Conservation (phyloP, 2,888 invertebrate genomes). For the Mechanitis mazaeus region DNA sequence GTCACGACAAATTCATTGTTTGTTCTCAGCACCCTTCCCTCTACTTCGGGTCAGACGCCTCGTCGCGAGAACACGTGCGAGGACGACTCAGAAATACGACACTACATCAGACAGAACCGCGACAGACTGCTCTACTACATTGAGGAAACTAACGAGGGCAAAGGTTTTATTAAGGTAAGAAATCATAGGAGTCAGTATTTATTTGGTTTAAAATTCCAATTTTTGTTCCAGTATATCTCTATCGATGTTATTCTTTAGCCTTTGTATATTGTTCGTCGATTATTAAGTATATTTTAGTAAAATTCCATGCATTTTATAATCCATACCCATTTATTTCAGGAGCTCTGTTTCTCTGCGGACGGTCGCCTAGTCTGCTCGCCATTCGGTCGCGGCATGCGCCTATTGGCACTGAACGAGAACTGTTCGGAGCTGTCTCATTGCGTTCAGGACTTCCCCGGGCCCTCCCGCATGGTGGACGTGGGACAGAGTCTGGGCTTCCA, state of each 20-base stretch:
- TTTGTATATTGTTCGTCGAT: no score
- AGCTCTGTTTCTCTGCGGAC: slow-evolving; percentile 92
- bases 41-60: slow-evolving; percentile 54
- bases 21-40: slow-evolving; percentile 41
- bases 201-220: no score
- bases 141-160: slow-evolving; percentile 91
- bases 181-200: background rate
- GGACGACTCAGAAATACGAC: slow-evolving; percentile 35
- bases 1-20: background rate
- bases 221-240: no score
- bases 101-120: slow-evolving; percentile 81
- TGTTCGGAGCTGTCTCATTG: slow-evolving; percentile 88
- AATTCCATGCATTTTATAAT: no score
- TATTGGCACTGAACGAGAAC: slow-evolving; percentile 85
- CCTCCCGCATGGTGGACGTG: slow-evolving; percentile 72
- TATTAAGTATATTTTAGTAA: no score
- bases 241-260: no score
- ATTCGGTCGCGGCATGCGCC: slow-evolving; percentile 89
- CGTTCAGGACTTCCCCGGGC: slow-evolving; percentile 38
- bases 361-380: slow-evolving; percentile 94
- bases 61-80: slow-evolving; percentile 27
- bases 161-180: slow-evolving; percentile 88
- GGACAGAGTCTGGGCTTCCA: slow-evolving; percentile 83
- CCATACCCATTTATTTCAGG: slow-evolving; percentile 51
- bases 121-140: slow-evolving; percentile 88